phyloP scores from a whole-genome alignment of 2,888 invertebrate species.

The Lutraria lutraria region DNA sequence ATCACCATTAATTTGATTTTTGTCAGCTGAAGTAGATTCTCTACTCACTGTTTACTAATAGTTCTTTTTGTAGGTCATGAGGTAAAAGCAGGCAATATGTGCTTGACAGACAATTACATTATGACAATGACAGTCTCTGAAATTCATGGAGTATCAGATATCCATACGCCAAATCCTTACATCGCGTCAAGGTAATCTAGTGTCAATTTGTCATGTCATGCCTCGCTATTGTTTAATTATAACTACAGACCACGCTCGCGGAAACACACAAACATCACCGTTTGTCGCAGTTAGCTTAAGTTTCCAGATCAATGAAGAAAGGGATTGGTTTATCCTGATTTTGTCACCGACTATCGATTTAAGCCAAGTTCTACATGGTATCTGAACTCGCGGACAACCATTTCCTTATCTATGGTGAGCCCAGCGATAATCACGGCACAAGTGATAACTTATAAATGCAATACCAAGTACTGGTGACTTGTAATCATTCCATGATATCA shows the following conservation, averaged over 20 bases:
- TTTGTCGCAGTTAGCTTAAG: neutral
- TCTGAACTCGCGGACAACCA: neutral
- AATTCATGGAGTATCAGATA: neutral
- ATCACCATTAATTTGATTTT: neutral
- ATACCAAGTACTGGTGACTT: neutral
- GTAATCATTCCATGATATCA: too few species aligned
- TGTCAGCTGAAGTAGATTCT: neutral
- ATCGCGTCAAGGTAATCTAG: constrained; percentile 4
- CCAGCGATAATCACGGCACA: neutral
- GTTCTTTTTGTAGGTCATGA: neutral
- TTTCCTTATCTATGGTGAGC: neutral
- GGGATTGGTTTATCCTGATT: neutral
- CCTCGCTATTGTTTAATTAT: neutral
- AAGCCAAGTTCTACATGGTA: neutral
- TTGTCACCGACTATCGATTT: neutral
- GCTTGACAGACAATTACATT: neutral
- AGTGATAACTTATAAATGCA: too few species aligned
- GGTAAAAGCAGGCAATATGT: neutral
- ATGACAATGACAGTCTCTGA: neutral
- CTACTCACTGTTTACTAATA: neutral
- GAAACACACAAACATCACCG: neutral
- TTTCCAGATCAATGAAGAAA: neutral
- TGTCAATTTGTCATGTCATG: constrained; percentile 18
- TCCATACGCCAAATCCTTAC: neutral
- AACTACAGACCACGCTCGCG: neutral